phyloP scores from a whole-genome alignment of 1,140 invertebrate species.

The Drosophila saltans region DNA sequence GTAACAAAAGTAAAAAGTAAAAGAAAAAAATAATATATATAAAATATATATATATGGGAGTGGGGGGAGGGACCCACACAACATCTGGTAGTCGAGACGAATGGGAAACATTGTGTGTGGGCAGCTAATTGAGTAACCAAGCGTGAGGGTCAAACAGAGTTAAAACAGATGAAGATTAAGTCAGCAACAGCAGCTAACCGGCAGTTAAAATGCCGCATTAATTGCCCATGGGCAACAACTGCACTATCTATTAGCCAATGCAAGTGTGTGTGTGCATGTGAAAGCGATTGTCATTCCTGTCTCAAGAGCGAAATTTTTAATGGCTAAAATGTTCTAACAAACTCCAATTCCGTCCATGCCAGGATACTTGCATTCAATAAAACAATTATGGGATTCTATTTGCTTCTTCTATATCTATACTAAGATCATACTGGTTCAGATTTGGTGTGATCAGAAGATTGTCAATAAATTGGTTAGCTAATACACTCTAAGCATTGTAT shows the following conservation, averaged over 20 bases:
- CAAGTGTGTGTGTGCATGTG: no score
- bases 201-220: conserved; percentile 14
- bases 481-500: no score
- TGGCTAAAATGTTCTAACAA: no score
- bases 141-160: conserved; percentile 55
- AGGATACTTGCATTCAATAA: no score
- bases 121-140: conserved; percentile 57
- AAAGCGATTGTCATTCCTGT: no score
- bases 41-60: not conserved
- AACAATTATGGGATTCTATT: no score
- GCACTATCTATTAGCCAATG: conserved; percentile 3
- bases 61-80: conserved; percentile 22
- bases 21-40: not conserved
- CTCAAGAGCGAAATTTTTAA: no score
- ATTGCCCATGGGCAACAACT: conserved; percentile 8
- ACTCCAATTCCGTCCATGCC: no score
- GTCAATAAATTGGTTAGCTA: no score
- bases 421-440: no score
- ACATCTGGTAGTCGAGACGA: conserved; percentile 43
- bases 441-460: no score
- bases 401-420: no score
- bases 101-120: conserved; percentile 44
- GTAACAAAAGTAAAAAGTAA: conserved; percentile 16
- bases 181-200: conserved; percentile 13
- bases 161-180: conserved; percentile 25